These are phyloP conservation scores for Drosophila austrosaltans DNA, from an alignment of 2,888 invertebrate species.

Conservation along the genomic window DNA sequence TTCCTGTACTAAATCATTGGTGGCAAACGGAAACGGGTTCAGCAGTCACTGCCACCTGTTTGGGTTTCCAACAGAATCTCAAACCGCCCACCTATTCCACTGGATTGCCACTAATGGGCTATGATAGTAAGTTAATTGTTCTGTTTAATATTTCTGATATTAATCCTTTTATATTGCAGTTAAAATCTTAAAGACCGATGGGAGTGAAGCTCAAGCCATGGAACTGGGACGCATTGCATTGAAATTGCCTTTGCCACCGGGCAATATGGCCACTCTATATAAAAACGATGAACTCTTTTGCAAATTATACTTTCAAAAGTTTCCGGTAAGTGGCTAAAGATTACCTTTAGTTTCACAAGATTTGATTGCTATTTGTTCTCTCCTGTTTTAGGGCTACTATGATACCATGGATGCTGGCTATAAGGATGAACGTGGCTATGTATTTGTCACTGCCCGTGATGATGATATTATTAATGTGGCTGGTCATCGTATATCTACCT, in stretches of 20 bases:
- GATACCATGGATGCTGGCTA: constrained; percentile 98
- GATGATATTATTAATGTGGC: constrained; percentile 98
- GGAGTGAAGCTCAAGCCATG: constrained; percentile 87
- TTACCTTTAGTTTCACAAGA: not conserved
- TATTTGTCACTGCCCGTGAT: constrained; percentile 95
- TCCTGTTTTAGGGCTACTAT: constrained; percentile 83
- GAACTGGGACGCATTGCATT: constrained; percentile 93
- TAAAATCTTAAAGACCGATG: constrained; percentile 87
- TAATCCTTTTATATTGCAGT: constrained; percentile 83
- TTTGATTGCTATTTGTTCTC: too few species aligned
- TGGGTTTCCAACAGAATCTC: constrained; percentile 89
- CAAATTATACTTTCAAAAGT: constrained; percentile 91
- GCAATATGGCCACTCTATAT: constrained; percentile 92
- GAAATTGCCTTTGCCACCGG: constrained; percentile 95
- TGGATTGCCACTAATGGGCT: constrained; percentile 95
- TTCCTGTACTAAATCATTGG: constrained; percentile 95
- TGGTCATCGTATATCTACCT: constrained; percentile 94
- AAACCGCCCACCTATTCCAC: constrained; percentile 90
- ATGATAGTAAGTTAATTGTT: constrained; percentile 87
- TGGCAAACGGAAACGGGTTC: constrained; percentile 99
- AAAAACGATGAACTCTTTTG: constrained; percentile 91
- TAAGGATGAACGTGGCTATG: constrained; percentile 91
- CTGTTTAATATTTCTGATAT: not conserved
- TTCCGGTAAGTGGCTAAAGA: constrained; percentile 87
- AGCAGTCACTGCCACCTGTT: constrained; percentile 92